Evolutionary conservation across 2,797 vertebrate genomes (phyloP).

Genomic region (Antennarius maculatus): DNA sequence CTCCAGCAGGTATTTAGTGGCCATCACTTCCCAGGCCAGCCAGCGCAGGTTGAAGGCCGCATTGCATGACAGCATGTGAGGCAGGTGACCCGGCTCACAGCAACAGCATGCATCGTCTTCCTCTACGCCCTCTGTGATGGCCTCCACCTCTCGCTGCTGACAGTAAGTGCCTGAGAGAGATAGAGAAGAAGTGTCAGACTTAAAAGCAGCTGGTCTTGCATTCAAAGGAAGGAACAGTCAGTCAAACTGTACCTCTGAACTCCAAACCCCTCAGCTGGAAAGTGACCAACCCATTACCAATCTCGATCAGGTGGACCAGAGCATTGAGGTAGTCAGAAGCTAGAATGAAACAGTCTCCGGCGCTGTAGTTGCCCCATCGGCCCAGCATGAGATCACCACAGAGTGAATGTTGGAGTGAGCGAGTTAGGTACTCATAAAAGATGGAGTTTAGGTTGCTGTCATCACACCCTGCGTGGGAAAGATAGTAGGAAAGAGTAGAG

Average conservation of each 20-base stretch:
- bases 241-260: slow-evolving; percentile 91
- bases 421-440: slow-evolving; percentile 96
- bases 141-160: slow-evolving; percentile 97
- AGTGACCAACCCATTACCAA: slow-evolving; percentile 95
- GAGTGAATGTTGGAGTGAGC: slow-evolving; percentile 92
- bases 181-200: background rate
- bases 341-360: slow-evolving; percentile 98
- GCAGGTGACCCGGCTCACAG: slow-evolving; percentile 89
- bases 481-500: accelerated
- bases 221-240: slow-evolving; percentile 35
- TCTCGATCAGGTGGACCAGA: slow-evolving; percentile 96
- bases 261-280: slow-evolving; percentile 96
- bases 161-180: slow-evolving; percentile 90
- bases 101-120: slow-evolving; percentile 94
- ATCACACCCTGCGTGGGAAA: slow-evolving; percentile 83
- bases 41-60: slow-evolving; percentile 94
- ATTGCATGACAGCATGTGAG: slow-evolving; percentile 92
- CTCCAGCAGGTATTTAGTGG: slow-evolving; percentile 93
- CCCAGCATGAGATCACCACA: slow-evolving; percentile 94
- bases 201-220: background rate
- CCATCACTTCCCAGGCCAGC: slow-evolving; percentile 94
- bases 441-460: slow-evolving; percentile 98
- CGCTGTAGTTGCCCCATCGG: slow-evolving; percentile 96
- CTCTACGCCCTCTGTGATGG: slow-evolving; percentile 95
- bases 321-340: slow-evolving; percentile 99